A percentile compares a stretch with the other conserved stretches of the same genome.
Conservation (phyloP, 1,140 invertebrate genomes). For the Zaprionus vittiger region DNA sequence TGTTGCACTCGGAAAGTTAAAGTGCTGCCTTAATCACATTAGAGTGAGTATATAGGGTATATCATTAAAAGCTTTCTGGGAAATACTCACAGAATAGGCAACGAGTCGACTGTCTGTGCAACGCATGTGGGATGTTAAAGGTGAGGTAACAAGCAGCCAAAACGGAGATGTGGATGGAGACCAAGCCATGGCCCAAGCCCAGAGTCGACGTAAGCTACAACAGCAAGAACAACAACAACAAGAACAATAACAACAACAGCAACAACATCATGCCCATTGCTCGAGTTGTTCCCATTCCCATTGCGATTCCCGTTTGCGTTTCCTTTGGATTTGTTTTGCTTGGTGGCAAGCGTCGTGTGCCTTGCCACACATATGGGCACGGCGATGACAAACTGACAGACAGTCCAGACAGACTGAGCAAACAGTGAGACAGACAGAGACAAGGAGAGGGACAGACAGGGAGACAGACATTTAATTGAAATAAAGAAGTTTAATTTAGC, state of each 20-base stretch:
- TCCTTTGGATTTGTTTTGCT: constrained; percentile 50
- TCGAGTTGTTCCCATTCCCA: constrained; percentile 78
- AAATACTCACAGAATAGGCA: constrained; percentile 37
- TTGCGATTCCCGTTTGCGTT: constrained; percentile 34
- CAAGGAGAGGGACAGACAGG: constrained; percentile 36
- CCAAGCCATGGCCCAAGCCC: constrained; percentile 58
- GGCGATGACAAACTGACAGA: constrained; percentile 76
- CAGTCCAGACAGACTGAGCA: constrained; percentile 38
- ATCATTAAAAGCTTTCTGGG: constrained; percentile 32
- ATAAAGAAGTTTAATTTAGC: constrained; percentile 83
- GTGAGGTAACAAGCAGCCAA: constrained; percentile 74
- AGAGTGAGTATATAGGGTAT: not conserved
- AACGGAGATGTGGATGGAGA: constrained; percentile 25
- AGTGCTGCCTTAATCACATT: not conserved
- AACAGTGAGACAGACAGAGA: constrained; percentile 38
- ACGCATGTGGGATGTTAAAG: constrained; percentile 84
- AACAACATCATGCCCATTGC: constrained; percentile 43
- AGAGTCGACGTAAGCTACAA: constrained; percentile 18
- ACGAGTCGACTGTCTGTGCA: constrained; percentile 51
- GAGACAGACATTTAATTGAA: constrained; percentile 73
- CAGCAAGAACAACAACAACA: constrained; percentile 1
- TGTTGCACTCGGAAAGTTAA: too few species aligned
- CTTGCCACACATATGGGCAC: constrained; percentile 65
- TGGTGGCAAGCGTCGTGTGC: constrained; percentile 46
- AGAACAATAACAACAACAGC: constrained; percentile 10